Evolutionary conservation across 2,797 vertebrate genomes (phyloP).

Genomic region (Emydoidea blandingii): DNA sequence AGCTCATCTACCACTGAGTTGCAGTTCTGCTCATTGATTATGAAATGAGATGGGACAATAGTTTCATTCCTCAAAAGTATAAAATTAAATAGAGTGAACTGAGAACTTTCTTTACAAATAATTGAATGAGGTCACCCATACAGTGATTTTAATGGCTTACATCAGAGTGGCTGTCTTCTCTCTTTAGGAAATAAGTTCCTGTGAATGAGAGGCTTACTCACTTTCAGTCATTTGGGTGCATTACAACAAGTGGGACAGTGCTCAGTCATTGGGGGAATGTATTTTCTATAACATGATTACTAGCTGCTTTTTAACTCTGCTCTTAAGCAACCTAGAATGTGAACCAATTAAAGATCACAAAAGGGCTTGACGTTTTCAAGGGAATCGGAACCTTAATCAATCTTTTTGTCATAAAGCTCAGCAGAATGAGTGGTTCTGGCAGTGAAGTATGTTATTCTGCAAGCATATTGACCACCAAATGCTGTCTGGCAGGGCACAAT

Average conservation of each 20-base stretch:
- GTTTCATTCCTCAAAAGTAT: constrained; percentile 46
- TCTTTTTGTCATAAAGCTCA: background rate
- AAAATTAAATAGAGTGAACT: constrained; percentile 67
- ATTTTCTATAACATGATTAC: background rate
- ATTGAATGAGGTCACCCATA: constrained; percentile 57
- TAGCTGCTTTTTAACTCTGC: background rate
- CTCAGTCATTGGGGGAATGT: background rate
- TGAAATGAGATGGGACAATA: constrained; percentile 22
- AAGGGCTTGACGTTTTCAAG: background rate
- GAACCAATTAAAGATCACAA: background rate
- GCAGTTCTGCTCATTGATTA: background rate
- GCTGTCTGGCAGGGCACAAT: background rate
- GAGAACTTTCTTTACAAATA: constrained; percentile 57
- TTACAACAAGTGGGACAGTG: background rate
- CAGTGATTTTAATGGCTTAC: background rate
- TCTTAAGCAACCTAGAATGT: background rate
- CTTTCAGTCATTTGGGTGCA: background rate
- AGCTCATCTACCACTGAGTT: background rate
- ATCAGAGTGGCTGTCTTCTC: background rate
- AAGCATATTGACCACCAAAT: background rate
- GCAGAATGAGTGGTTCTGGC: background rate
- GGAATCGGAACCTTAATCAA: background rate
- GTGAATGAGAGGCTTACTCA: background rate
- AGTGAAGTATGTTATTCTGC: background rate
- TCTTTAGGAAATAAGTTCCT: background rate